Evolutionary conservation across 2,797 vertebrate genomes (phyloP).

Genomic region (Aldrovandia affinis): DNA sequence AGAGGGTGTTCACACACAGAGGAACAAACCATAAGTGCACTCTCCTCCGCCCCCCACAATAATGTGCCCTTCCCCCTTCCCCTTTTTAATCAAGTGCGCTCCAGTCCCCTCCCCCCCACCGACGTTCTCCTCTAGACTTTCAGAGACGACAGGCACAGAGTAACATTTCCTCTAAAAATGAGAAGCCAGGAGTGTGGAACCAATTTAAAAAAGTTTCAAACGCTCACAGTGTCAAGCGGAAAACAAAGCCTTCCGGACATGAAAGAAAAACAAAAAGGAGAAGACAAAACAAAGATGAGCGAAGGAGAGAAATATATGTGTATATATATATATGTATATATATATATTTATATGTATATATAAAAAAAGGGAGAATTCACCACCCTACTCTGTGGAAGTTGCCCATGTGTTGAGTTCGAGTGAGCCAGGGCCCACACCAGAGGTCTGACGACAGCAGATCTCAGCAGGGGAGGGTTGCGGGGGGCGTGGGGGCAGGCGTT

Average conservation of each 20-base stretch:
- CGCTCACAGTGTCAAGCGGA: conserved; percentile 69
- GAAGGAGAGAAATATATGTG: conserved; percentile 19
- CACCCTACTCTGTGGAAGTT: conserved; percentile 31
- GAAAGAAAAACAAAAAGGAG: conserved; percentile 38
- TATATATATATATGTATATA: background rate
- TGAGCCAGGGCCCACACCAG: conserved; percentile 40
- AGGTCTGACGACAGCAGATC: conserved; percentile 15
- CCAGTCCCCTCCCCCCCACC: background rate
- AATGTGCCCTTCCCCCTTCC: background rate
- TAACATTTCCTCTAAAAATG: conserved; percentile 51
- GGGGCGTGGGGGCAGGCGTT: no score
- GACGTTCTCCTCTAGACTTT: background rate
- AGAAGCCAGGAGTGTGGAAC: conserved; percentile 48
- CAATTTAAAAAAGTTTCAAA: conserved; percentile 54
- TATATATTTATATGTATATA: background rate
- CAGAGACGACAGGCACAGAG: no score
- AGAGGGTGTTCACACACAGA: conserved; percentile 40
- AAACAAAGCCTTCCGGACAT: conserved; percentile 46
- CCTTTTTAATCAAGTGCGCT: background rate
- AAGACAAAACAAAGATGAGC: conserved; percentile 20
- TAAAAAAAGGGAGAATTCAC: background rate
- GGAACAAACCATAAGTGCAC: conserved; percentile 24
- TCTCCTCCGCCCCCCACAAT: background rate
- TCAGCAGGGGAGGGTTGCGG: background rate
- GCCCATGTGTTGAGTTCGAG: conserved; percentile 43